These are phyloP conservation scores for Rhinoraja longicauda DNA, from an alignment of 2,797 vertebrate genomes.

Conservation along the genomic window DNA sequence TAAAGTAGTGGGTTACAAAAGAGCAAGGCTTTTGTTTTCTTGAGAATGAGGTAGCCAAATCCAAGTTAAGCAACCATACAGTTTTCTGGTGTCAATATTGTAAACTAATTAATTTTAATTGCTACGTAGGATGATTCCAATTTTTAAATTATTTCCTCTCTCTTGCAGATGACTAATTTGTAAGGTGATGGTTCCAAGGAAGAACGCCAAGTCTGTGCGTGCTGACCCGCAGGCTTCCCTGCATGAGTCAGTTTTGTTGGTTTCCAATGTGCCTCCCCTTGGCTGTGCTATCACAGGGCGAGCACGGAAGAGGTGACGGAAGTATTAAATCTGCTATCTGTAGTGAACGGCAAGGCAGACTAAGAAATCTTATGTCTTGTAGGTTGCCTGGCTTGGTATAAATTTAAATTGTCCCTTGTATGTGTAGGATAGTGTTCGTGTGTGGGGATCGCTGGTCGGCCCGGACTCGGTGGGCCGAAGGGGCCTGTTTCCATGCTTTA, in stretches of 20 bases:
- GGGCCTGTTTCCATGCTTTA: too few species aligned
- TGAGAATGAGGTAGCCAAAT: neutral
- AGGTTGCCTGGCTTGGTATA: too few species aligned
- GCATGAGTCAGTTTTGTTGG: neutral
- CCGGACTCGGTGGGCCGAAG: too few species aligned
- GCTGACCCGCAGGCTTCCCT: neutral
- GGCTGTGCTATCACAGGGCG: too few species aligned
- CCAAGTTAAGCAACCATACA: too few species aligned
- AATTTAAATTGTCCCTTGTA: too few species aligned
- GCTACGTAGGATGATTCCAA: neutral
- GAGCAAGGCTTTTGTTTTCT: too few species aligned
- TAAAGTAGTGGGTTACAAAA: neutral
- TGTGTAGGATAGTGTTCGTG: too few species aligned
- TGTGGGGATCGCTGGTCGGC: too few species aligned
- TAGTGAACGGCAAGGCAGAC: neutral
- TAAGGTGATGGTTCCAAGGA: neutral
- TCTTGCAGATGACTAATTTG: neutral
- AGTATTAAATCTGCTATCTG: neutral
- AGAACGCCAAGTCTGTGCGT: neutral
- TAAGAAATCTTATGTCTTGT: neutral
- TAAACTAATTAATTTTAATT: neutral
- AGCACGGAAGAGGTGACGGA: neutral
- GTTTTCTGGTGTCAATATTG: neutral
- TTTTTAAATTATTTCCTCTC: neutral
- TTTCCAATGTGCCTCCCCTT: too few species aligned